A percentile compares a stretch with the other conserved stretches of the same genome.
phyloP scores from a whole-genome alignment of 2,797 vertebrate genomes.

The Pempheris klunzingeri region DNA sequence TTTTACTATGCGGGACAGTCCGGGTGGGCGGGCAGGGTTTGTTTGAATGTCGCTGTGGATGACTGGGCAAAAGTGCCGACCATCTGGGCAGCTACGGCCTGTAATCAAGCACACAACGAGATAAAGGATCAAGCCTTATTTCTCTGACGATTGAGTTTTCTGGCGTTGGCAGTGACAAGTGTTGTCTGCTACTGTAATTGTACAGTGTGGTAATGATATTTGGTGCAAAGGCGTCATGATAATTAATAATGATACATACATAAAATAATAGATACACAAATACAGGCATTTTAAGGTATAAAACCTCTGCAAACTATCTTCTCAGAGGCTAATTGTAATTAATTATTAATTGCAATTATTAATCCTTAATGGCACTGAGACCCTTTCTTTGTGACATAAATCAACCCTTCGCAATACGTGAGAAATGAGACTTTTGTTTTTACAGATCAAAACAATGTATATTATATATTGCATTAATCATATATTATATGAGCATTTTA shows the following conservation, averaged over 20 bases:
- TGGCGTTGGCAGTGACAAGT: too few relatives aligned
- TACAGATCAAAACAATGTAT: too few relatives aligned
- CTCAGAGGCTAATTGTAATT: not conserved
- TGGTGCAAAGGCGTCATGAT: not conserved
- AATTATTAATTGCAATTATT: too few relatives aligned
- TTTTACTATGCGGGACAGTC: fast-evolving
- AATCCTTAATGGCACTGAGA: too few relatives aligned
- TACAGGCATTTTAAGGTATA: not conserved
- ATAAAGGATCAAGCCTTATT: slow-evolving; percentile 29
- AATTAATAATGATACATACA: too few relatives aligned
- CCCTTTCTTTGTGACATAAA: not conserved
- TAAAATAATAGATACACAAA: not conserved
- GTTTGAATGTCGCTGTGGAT: not conserved
- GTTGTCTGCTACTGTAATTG: not conserved
- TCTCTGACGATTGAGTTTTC: slow-evolving; percentile 15
- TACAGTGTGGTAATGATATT: not conserved
- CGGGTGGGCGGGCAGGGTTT: slow-evolving; percentile 10
- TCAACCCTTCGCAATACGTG: not conserved
- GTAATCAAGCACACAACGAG: slow-evolving; percentile 22
- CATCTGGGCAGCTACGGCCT: not conserved
- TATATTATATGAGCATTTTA: not conserved
- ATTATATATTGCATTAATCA: too few relatives aligned
- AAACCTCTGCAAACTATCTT: not conserved
- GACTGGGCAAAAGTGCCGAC: not conserved
- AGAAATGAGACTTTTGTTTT: not conserved